Conservation (phyloP, 2,888 invertebrate genomes). For the Leptinotarsa haldemani region DNA sequence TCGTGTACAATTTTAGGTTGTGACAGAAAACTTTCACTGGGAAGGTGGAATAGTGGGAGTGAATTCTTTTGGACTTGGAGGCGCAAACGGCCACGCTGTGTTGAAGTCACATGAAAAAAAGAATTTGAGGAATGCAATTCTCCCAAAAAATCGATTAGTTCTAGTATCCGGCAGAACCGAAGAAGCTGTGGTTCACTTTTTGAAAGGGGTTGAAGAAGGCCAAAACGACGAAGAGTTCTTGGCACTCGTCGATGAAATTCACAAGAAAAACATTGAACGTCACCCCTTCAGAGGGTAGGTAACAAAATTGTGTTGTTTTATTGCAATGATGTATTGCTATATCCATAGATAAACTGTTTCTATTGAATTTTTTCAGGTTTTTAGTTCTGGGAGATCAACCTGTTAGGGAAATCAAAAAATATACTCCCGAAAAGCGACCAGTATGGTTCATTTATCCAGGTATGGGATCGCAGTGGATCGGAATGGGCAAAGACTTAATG, state of each 20-base stretch:
- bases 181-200: slow-evolving; percentile 74
- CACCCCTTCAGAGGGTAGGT: slow-evolving; percentile 82
- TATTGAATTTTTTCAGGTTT: slow-evolving; percentile 35
- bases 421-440: slow-evolving; percentile 59
- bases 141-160: slow-evolving; percentile 62
- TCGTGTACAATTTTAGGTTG: slow-evolving; percentile 58
- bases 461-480: slow-evolving; percentile 76
- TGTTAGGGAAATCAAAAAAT: slow-evolving; percentile 30
- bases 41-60: slow-evolving; percentile 70
- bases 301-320: background rate
- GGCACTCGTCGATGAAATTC: slow-evolving; percentile 77
- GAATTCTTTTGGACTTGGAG: slow-evolving; percentile 76
- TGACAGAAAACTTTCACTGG: slow-evolving; percentile 67
- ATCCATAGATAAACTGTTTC: too few relatives aligned
- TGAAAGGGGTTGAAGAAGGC: slow-evolving; percentile 71
- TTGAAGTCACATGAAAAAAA: slow-evolving; percentile 62
- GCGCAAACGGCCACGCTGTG: slow-evolving; percentile 69
- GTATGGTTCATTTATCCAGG: slow-evolving; percentile 77
- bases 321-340: too few relatives aligned
- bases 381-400: slow-evolving; percentile 41
- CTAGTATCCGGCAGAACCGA: slow-evolving; percentile 76
- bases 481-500: slow-evolving; percentile 73
- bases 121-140: slow-evolving; percentile 14
- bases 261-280: slow-evolving; percentile 74
- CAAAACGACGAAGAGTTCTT: slow-evolving; percentile 75